phyloP scores from a whole-genome alignment of 2,113 vertebrate species.

The Bos javanicus region DNA sequence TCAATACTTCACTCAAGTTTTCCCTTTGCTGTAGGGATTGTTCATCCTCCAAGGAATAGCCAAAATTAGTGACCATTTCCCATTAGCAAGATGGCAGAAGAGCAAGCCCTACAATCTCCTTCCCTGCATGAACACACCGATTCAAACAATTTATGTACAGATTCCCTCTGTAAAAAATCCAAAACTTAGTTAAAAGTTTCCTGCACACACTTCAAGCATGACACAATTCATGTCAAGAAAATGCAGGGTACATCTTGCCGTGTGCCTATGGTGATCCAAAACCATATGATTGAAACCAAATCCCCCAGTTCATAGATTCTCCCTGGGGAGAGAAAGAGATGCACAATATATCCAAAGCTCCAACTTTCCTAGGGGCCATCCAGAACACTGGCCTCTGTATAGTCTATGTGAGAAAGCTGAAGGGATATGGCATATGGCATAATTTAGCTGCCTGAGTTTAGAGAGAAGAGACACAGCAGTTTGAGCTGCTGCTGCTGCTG shows the following conservation, averaged over 20 bases:
- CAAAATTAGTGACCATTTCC: neutral
- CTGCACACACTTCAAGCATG: neutral
- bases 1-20: neutral
- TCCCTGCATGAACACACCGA: neutral
- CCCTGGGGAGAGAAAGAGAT: neutral
- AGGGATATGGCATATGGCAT: neutral
- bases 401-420: neutral
- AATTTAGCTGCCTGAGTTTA: neutral
- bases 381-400: neutral
- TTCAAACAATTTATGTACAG: neutral
- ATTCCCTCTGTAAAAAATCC: neutral
- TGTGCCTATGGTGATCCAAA: neutral
- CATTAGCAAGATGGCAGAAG: neutral
- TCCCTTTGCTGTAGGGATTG: neutral
- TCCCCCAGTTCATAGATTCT: neutral
- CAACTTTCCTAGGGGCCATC: neutral
- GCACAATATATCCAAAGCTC: neutral
- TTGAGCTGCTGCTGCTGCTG: neutral
- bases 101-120: neutral
- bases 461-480: neutral
- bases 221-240: neutral
- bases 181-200: neutral
- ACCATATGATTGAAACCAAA: neutral
- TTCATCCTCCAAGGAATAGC: neutral
- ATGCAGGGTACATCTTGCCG: neutral